Conservation (phyloP, 92 coral and sea anemone genomes). For the Palythoa caribaeorum region DNA sequence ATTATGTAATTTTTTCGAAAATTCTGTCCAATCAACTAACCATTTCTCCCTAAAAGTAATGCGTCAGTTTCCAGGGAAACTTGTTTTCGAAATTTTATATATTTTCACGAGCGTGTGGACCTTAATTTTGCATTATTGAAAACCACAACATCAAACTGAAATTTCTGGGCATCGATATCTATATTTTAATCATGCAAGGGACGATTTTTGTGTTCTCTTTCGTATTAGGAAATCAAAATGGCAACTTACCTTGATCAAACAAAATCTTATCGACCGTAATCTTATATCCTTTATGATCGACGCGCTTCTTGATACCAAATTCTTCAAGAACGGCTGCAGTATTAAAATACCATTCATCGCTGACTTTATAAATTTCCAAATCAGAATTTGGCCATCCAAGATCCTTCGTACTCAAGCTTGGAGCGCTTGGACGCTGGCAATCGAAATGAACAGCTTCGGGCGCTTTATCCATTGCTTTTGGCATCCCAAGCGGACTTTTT, state of each 20-base stretch:
- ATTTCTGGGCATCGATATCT: not conserved
- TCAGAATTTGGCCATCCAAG: slow-evolving; percentile 9
- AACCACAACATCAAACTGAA: not conserved
- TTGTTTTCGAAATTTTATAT: not conserved
- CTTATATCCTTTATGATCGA: slow-evolving; percentile 1
- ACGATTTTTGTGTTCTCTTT: not conserved
- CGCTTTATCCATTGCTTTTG: not conserved
- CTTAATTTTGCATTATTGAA: not conserved
- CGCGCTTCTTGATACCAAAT: slow-evolving; percentile 11
- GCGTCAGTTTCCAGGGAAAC: not conserved
- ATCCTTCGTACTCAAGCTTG: not conserved
- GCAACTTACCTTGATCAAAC: slow-evolving; percentile 2
- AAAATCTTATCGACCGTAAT: not conserved
- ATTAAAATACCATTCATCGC: slow-evolving; percentile 16
- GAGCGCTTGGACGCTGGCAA: not conserved
- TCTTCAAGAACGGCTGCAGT: slow-evolving; percentile 21
- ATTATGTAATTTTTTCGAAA: not conserved
- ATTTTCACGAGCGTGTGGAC: not conserved
- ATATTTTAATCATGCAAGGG: not conserved
- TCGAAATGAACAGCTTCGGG: not conserved
- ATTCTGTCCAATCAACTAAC: not conserved
- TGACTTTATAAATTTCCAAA: not conserved
- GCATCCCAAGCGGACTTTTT: not conserved
- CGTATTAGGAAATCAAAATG: not conserved
- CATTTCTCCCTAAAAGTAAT: not conserved